Evolutionary conservation across 2,113 vertebrate genomes (phyloP).

Genomic region (Natator depressus): DNA sequence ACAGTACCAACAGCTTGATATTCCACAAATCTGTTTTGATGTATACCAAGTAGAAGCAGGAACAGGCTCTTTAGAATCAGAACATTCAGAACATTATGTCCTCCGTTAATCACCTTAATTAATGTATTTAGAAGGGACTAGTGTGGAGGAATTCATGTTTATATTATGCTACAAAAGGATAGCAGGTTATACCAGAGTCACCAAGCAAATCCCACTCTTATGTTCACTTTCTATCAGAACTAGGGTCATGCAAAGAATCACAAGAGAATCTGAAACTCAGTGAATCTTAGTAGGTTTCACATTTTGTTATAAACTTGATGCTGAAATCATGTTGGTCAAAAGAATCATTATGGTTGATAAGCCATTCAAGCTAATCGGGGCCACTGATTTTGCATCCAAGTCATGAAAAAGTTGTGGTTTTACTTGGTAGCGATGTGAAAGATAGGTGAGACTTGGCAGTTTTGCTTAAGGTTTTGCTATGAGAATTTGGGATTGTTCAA

Average conservation of each 20-base stretch:
- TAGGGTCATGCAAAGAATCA: fast-evolving
- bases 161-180: neutral
- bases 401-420: constrained; percentile 17
- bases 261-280: neutral
- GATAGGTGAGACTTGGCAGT: constrained; percentile 5
- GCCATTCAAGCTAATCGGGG: neutral
- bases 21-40: neutral
- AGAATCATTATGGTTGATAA: neutral
- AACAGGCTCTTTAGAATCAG: neutral
- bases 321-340: neutral
- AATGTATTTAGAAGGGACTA: neutral
- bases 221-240: neutral
- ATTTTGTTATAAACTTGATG: neutral
- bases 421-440: constrained; percentile 6
- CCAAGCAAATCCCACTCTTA: neutral
- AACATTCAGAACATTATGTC: neutral
- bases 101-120: neutral
- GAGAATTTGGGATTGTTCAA: constrained; percentile 1
- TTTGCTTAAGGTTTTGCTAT: constrained; percentile 26
- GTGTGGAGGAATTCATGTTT: neutral
- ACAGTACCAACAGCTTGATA: neutral
- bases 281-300: neutral
- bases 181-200: neutral
- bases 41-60: neutral
- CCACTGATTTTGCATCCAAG: constrained; percentile 28